These are phyloP conservation scores for Therioaphis trifolii DNA, from an alignment of 2,888 invertebrate species.

Conservation along the genomic window DNA sequence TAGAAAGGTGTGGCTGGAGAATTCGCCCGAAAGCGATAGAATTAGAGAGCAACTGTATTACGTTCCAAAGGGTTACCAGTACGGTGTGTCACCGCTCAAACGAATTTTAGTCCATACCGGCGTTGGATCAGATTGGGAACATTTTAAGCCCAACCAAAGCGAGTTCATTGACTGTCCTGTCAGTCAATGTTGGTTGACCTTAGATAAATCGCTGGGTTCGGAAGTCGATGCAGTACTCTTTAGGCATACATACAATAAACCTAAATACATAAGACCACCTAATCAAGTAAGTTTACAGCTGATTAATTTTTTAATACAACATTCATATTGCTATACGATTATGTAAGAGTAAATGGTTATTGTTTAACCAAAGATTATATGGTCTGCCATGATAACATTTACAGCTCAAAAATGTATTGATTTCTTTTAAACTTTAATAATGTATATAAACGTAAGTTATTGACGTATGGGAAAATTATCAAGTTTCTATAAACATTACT, in stretches of 20 bases:
- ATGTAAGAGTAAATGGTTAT: no score
- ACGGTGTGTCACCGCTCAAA: constrained; percentile 72
- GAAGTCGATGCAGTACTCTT: constrained; percentile 89
- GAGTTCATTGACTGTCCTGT: constrained; percentile 79
- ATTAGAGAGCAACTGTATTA: constrained; percentile 89
- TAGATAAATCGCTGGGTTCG: constrained; percentile 78
- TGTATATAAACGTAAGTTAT: no score
- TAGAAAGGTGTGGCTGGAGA: constrained; percentile 73
- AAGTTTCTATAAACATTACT: no score
- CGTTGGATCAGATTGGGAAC: constrained; percentile 80
- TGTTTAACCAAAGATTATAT: no score
- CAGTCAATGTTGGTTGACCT: constrained; percentile 83
- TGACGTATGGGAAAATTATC: no score
- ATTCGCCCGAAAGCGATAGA: constrained; percentile 76
- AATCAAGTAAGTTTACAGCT: no score
- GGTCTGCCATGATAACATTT: no score
- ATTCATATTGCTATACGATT: no score
- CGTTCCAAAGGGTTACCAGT: constrained; percentile 78
- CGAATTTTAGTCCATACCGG: constrained; percentile 86
- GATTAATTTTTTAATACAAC: not conserved
- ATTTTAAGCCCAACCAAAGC: constrained; percentile 70
- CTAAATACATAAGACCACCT: no score
- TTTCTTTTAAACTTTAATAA: no score
- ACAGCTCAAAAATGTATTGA: no score
- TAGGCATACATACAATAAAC: constrained; percentile 76